A percentile compares a stretch with the other conserved stretches of the same genome.
phyloP scores from a whole-genome alignment of 2,113 vertebrate genomes.

The Hipposideros armiger region DNA sequence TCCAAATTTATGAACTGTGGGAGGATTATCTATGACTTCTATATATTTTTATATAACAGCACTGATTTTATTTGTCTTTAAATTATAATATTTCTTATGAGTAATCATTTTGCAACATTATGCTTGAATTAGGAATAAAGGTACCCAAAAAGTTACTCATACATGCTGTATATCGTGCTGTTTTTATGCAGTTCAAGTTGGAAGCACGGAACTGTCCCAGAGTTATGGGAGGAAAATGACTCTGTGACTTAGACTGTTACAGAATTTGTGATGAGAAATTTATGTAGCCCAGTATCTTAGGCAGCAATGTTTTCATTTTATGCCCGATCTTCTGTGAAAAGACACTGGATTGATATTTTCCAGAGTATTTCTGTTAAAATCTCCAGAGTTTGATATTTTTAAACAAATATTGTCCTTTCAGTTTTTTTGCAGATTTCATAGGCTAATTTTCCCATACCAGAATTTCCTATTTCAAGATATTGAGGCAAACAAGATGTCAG shows the following conservation, averaged over 20 bases:
- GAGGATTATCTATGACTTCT: background rate
- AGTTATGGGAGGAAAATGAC: background rate
- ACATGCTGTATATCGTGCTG: background rate
- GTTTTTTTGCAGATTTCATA: slow-evolving; percentile 78
- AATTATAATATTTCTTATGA: background rate
- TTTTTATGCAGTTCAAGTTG: background rate
- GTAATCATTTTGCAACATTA: slow-evolving; percentile 13
- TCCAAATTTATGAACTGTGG: slow-evolving; percentile 20
- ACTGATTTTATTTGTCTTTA: slow-evolving; percentile 21
- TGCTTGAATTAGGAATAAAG: slow-evolving; percentile 50
- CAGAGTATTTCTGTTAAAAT: slow-evolving; percentile 82
- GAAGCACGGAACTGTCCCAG: background rate
- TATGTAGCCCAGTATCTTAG: background rate
- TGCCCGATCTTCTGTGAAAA: slow-evolving; percentile 70
- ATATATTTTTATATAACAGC: background rate
- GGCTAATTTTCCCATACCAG: slow-evolving; percentile 72
- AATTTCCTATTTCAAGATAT: slow-evolving; percentile 81
- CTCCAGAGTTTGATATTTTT: slow-evolving; percentile 83
- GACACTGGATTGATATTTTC: slow-evolving; percentile 76
- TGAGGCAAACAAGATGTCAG: slow-evolving; percentile 57
- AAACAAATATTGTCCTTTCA: slow-evolving; percentile 80
- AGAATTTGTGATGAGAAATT: background rate
- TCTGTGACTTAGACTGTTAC: background rate
- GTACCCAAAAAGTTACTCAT: background rate
- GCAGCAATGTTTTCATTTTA: slow-evolving; percentile 70